Base-by-base conservation (phyloP, 2,797 vertebrate species). In the Ctenosaura bakeri region DNA sequence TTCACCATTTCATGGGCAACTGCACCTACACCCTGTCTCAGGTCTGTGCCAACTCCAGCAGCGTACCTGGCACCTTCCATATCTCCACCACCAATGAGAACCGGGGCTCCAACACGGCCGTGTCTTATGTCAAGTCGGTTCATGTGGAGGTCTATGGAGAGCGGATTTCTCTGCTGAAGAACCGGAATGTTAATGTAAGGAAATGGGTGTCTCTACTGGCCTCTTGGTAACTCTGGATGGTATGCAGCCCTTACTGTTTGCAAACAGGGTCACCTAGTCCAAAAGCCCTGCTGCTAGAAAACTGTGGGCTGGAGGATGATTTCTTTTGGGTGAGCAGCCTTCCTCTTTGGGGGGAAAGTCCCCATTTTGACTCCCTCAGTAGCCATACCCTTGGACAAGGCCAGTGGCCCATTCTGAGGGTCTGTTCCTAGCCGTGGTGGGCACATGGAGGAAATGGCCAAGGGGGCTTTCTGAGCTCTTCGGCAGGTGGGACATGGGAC, bases 1-100 rank as follows among this genome's bases (percentile, higher is more conserved):
- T 96, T 71, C 98, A 98, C 94, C 92, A 98, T 93, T 99, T 98
- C 91, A 98, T 98, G 98, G 98, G 98, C 56, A 97, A 98, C 87
- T 99, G 98, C 94, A 98, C 98, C 87, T 98, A 99, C 95, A 98
- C 98, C 1, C 94, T 99, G 66, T 97, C 97, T 85, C 97, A 97
- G 93, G 96, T 95, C 38, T 99, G 98, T 93, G 97, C 92, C 38
- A 1, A 10, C 24, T 96, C 97, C 73, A 95, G 95, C 0, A 91
- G 26, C 7, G 22, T 98, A 91, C 97, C 98, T 0, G 22, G 1
- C 6, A 95, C 97, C 95, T 99, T 99, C 87, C 95, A 97, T 1
- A 98, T 99, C 9, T 97, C 97, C 89, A 98, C 98, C 46, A 97
- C 98, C 54, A 99, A 99, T 2, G 98, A 99, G 93, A 97, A 98